Conservation (phyloP, 2,888 invertebrate genomes). For the Conchocele bisecta region DNA sequence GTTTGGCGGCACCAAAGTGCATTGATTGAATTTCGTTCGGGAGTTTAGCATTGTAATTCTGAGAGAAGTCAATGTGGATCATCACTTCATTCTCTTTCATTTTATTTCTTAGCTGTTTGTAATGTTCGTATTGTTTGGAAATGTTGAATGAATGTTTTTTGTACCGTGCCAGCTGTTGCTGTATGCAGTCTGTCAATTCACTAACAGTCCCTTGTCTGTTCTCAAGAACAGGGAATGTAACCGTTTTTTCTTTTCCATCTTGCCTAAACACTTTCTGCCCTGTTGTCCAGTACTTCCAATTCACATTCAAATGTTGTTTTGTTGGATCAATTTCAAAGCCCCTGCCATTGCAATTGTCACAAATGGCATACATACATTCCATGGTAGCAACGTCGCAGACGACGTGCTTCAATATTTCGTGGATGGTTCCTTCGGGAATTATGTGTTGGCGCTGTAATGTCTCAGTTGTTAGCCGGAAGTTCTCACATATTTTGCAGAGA, state of each 20-base stretch:
- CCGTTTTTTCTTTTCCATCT: slow-evolving; percentile 5
- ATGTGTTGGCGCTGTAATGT: slow-evolving; percentile 7
- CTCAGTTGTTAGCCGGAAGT: slow-evolving; percentile 29
- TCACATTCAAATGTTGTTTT: not conserved
- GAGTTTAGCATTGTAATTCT: slow-evolving; percentile 78
- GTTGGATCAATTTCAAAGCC: not conserved
- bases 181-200: slow-evolving; percentile 18
- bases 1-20: slow-evolving; percentile 78
- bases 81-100: slow-evolving; percentile 25
- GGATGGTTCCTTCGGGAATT: no score
- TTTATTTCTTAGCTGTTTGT: not conserved
- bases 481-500: slow-evolving; percentile 50
- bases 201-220: not conserved
- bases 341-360: slow-evolving; percentile 18
- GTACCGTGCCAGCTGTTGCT: not conserved
- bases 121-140: slow-evolving; percentile 6
- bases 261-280: slow-evolving; percentile 5
- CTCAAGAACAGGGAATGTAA: not conserved
- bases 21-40: slow-evolving; percentile 77
- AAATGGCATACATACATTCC: slow-evolving; percentile 37
- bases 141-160: slow-evolving; percentile 23
- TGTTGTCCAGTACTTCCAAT: slow-evolving; percentile 37
- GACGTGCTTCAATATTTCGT: slow-evolving; percentile 7
- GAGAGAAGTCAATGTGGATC: slow-evolving; percentile 77
- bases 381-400: slow-evolving; percentile 25